Evolutionary conservation across 2,113 vertebrate species (phyloP), one percentile per base, ranked within the genome.

Genomic region (Cebidichthys violaceus): DNA sequence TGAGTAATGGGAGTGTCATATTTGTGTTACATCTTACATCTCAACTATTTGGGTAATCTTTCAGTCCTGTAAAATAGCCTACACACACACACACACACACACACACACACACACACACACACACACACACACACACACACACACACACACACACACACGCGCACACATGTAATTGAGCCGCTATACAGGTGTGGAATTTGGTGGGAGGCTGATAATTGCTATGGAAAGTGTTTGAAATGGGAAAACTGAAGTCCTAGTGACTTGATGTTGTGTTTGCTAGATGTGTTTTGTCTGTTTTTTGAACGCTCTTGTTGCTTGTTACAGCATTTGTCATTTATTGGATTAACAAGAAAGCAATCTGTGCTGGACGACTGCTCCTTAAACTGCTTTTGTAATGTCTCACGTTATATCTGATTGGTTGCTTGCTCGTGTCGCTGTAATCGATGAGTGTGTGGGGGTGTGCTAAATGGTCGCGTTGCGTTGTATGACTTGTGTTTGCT

Each of bases 101-200:
- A 50, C 17, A 66, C 72, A 37, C 2, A 52, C 33, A 6, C 45
- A 22, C 54, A 20, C 47, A 13, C 10, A 35, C 37, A 41, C 15
- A 70, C 45, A 61, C 22, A 43, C 50, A 31, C n/a, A 27, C 29
- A 60, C 6, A n/a, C 52, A 55, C 52, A 54, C 50, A 54, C 20
- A n/a, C 1, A 35, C 39, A 6, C 41, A n/a, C n/a, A n/a, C n/a
- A n/a, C n/a, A n/a, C n/a, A n/a, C n/a, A n/a, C n/a, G n/a, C n/a
- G n/a, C n/a, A n/a, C n/a, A n/a, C 72, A 37, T 8, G 18, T 45
- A 45, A 64, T 35, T 29, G 18, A 39, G 55, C 52, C 10, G 55
- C 60, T 66, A 0, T 22, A 67, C 45, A 59, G 69, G 83, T 93
- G 91, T 89, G 85, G 89, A 84, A 87, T 87, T 80, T 88, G 72